Conservation (phyloP, 2,797 vertebrate species). For the Macroramphosus scolopax region DNA sequence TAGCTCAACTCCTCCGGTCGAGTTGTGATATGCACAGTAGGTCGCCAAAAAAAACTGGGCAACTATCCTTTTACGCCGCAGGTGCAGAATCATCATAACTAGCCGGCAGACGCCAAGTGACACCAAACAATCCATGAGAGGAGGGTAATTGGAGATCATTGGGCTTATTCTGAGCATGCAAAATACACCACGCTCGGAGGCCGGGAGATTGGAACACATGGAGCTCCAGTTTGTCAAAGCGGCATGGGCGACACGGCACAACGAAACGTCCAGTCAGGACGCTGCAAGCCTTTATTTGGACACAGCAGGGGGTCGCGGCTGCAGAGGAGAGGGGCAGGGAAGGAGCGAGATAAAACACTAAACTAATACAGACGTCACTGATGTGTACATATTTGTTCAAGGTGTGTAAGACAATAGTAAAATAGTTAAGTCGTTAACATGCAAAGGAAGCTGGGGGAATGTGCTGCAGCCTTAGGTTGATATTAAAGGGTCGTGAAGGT, state of each 20-base stretch:
- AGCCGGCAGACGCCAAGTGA: conserved; percentile 69
- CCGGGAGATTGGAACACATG: conserved; percentile 30
- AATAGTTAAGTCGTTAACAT: not conserved
- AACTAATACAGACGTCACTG: conserved; percentile 52
- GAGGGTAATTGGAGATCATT: conserved; percentile 77
- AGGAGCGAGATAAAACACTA: conserved; percentile 41
- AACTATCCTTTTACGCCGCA: conserved; percentile 75
- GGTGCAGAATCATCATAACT: conserved; percentile 74
- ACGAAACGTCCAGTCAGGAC: conserved; percentile 50
- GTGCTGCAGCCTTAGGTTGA: conserved; percentile 10
- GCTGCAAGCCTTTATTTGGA: conserved; percentile 77
- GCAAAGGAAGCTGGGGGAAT: not conserved
- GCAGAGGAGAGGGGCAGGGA: conserved; percentile 4
- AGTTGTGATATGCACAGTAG: conserved; percentile 48
- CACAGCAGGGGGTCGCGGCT: conserved; percentile 32
- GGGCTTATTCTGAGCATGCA: conserved; percentile 76
- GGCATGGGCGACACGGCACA: conserved; percentile 61
- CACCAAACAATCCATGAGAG: conserved; percentile 75
- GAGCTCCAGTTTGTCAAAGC: conserved; percentile 42
- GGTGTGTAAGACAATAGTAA: conserved; percentile 19
- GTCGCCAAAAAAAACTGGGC: conserved; percentile 43
- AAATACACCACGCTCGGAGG: conserved; percentile 48
- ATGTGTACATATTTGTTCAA: conserved; percentile 56
- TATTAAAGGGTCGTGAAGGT: conserved; percentile 41
- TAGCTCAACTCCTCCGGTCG: conserved; percentile 29